Evolutionary conservation across 2,797 vertebrate genomes (phyloP).

Genomic region (Uromys caudimaculatus): DNA sequence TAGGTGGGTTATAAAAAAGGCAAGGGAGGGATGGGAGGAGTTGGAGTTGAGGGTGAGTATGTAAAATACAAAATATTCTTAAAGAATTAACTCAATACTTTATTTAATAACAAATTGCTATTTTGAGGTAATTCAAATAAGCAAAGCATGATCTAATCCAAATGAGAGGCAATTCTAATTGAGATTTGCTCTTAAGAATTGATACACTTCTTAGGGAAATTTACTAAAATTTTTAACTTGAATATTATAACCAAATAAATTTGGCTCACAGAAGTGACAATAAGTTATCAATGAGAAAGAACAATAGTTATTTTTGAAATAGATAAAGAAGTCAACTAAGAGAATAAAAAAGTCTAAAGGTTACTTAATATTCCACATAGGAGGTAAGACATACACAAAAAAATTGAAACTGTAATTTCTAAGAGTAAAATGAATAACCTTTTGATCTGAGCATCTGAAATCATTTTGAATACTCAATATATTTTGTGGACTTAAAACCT

Average conservation of each 20-base stretch:
- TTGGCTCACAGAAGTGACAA: neutral
- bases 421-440: neutral
- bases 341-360: neutral
- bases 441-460: neutral
- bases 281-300: constrained; percentile 12
- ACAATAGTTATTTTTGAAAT: neutral
- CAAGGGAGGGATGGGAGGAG: neutral
- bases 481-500: no score
- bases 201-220: neutral
- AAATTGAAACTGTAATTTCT: neutral
- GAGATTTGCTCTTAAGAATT: neutral
- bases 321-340: neutral
- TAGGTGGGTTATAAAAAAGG: neutral
- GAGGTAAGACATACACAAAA: neutral
- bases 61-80: neutral
- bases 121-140: neutral
- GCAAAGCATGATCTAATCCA: neutral
- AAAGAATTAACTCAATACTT: neutral
- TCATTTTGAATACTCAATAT: neutral
- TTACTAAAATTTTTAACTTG: neutral
- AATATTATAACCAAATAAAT: constrained; percentile 17
- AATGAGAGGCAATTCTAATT: constrained; percentile 15
- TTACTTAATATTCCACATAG: neutral
- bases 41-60: neutral
- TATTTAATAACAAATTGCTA: neutral